Conservation (phyloP, 2,113 vertebrate genomes). For the Podarcis muralis region DNA sequence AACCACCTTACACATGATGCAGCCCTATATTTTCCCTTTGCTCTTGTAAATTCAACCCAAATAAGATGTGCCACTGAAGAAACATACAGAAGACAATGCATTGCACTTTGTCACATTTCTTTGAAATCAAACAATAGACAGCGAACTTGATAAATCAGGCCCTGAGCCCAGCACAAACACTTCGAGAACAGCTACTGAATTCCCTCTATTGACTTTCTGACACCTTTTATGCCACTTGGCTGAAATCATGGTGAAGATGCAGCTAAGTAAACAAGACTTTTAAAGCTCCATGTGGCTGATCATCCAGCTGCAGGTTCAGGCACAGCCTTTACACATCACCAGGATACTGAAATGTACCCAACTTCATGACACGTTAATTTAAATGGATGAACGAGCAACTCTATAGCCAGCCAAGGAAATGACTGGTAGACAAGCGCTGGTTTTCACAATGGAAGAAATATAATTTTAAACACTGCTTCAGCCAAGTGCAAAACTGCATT, state of each 20-base stretch:
- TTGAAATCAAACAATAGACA: conserved; percentile 48
- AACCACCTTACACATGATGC: background rate
- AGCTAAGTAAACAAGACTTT: conserved; percentile 46
- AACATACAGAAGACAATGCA: background rate
- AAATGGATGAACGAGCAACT: background rate
- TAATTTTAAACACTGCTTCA: background rate
- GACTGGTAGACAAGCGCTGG: background rate
- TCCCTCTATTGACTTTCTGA: conserved; percentile 60
- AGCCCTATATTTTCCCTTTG: background rate
- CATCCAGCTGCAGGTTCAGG: background rate
- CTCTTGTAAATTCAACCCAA: background rate
- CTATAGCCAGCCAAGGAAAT: background rate
- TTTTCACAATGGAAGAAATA: background rate
- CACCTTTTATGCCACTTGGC: conserved; percentile 41
- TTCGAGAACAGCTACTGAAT: conserved; percentile 51
- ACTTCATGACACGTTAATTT: background rate
- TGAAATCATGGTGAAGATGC: conserved; percentile 58
- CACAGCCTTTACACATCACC: background rate
- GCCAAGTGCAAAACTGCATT: background rate
- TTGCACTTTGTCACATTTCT: conserved; percentile 43
- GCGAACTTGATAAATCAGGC: conserved; percentile 55
- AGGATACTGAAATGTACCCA: background rate
- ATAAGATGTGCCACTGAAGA: background rate
- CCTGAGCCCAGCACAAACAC: conserved; percentile 43
- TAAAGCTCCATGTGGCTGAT: conserved; percentile 20